These are phyloP conservation scores for Chauna torquata DNA, from an alignment of 2,113 vertebrate species.

Conservation along the genomic window DNA sequence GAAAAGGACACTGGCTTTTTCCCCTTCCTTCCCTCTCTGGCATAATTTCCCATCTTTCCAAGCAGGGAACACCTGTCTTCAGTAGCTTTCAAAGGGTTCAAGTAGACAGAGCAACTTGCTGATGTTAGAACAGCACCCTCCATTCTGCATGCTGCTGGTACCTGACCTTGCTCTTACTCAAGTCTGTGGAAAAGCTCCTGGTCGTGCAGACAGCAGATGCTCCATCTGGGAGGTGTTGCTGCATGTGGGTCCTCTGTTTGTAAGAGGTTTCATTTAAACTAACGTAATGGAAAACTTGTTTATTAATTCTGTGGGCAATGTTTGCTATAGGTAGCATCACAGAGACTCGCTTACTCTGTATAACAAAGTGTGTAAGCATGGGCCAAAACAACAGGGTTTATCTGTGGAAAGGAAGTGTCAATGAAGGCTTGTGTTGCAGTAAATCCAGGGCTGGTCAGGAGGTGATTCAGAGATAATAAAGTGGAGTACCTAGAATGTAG, in stretches of 20 bases:
- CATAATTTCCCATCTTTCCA: not conserved
- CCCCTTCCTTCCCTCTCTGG: not conserved
- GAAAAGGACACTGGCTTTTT: not conserved
- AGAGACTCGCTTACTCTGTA: not conserved
- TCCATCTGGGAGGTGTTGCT: constrained; percentile 21
- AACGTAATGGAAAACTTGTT: constrained; percentile 30
- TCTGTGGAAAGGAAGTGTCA: not conserved
- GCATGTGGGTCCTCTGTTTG: constrained; percentile 28
- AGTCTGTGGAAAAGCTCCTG: not conserved
- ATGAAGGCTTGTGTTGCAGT: not conserved
- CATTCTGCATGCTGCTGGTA: not conserved
- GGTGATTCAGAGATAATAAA: not conserved
- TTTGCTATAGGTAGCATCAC: constrained; percentile 23
- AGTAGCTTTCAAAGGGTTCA: not conserved
- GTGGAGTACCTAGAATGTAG: not conserved
- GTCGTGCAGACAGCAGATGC: not conserved
- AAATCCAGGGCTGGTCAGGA: not conserved
- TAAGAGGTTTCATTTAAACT: not conserved
- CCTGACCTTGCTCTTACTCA: not conserved
- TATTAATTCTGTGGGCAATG: not conserved
- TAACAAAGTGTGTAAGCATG: not conserved
- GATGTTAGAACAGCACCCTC: not conserved
- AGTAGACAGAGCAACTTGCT: not conserved
- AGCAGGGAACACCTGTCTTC: not conserved
- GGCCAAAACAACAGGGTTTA: not conserved